Base-by-base conservation (phyloP, 1,140 invertebrate species). In the Tetraneura akinire region DNA sequence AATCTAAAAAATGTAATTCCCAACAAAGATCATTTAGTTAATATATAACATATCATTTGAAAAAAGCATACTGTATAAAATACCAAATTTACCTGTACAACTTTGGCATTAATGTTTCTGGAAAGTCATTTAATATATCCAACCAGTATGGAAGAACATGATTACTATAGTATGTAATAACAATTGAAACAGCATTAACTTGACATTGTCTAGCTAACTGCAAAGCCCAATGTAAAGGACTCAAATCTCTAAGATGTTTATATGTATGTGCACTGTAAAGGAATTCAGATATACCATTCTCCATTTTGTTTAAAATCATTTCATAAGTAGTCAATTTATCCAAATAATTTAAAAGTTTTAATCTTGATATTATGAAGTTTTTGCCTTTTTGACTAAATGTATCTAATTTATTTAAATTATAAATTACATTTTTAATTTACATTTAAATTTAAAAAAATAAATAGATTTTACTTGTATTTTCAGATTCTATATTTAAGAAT, bases 171-270 rank as follows among this genome's bases (percentile, higher is more conserved):
- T 78, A 78, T 3, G 74, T 78, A 18, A 78, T 23, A 62, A 78
- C 74, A 78, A 78, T 78, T 26, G 32, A 78, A 45, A 78, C 74
- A 8, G 74, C 74, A 2, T 78, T 55, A 23, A 78, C 74, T 78
- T 78, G 74, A 14, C 74, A 78, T n/a, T 78, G 55, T 57, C 55
- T 42, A 45, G 74, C 74, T n/a, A 78, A 78, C 14, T 78, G 74
- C 4, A 62, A 18, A 26, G 74, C 55, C 74, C 74, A 78, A 11
- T 78, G 37, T 47, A 78, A 21, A 18, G 74, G 74, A 62, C 55
- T 78, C 18, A 78, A 57, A 47, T 78, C 74, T 29, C 74, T 78
- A 21, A 78, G 37, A 62, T 78, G 53, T 47, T 45, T 78, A 78
- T 78, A 78, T 3, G 53, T 78, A 13, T 29, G 21, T 11, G 55